phyloP scores from a whole-genome alignment of 2,888 invertebrate species.

The Pasiphila rectangulata region DNA sequence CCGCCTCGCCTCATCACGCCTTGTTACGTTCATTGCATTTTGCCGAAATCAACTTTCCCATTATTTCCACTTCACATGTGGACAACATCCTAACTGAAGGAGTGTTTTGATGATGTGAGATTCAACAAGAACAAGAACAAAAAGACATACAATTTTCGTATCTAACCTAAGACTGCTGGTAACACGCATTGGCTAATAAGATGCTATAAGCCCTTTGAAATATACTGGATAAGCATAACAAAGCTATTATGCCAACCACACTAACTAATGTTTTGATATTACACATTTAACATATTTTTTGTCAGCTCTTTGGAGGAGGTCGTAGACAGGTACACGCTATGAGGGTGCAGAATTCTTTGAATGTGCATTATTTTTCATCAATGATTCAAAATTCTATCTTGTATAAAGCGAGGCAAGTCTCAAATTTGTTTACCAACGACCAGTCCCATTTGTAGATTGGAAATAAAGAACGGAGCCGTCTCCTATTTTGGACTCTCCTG shows the following conservation, averaged over 20 bases:
- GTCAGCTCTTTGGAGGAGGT: slow-evolving; percentile 73
- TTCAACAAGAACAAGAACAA: too few relatives aligned
- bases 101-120: slow-evolving; percentile 2
- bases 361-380: slow-evolving; percentile 55
- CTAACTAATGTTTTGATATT: slow-evolving; percentile 71
- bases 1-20: slow-evolving; percentile 43
- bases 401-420: slow-evolving; percentile 25
- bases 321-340: slow-evolving; percentile 76
- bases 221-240: slow-evolving; percentile 75
- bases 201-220: neutral
- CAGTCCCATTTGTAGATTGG: slow-evolving; percentile 5
- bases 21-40: slow-evolving; percentile 45
- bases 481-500: slow-evolving; percentile 35
- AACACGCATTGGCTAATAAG: neutral
- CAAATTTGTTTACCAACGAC: slow-evolving; percentile 25
- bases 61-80: slow-evolving; percentile 25
- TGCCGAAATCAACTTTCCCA: slow-evolving; percentile 27
- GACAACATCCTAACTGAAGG: slow-evolving; percentile 8
- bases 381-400: slow-evolving; percentile 35
- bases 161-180: neutral
- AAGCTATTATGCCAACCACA: slow-evolving; percentile 73
- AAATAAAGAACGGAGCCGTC: neutral
- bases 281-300: slow-evolving; percentile 78
- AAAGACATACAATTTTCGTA: too few relatives aligned
- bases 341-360: slow-evolving; percentile 80